Base-by-base conservation (phyloP, 1,140 invertebrate genomes). In the Doryteuthis pealeii region DNA sequence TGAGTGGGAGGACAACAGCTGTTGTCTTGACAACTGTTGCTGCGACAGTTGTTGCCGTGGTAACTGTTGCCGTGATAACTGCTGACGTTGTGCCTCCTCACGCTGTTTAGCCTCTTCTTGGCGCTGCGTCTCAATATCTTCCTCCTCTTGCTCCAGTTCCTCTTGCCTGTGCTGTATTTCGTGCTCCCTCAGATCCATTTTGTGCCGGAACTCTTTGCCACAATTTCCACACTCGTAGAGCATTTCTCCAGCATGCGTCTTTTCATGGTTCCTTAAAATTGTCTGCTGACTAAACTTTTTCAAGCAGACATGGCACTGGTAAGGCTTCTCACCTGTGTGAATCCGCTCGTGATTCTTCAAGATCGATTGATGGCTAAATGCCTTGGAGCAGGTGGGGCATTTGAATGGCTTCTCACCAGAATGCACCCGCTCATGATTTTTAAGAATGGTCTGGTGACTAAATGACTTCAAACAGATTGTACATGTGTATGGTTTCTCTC, bases 221-320 rank as follows among this genome's bases (percentile, higher is more conserved):
- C 96, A 98, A 87, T 97, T 96, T 89, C 97, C 95, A 89, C 96
- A 98, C 14, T 49, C 74, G 67, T 79, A 82, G 40, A 96, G 96
- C 89, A 97, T 97, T 89, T 97, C 96, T 70, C 96, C 97, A 79
- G 98, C 91, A 90, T 99, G 97, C 85, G 99, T 99, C 83, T 97
- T 91, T 77, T 95, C 97, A 89, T 99, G 97, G 88, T 65, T 65
- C n/a, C 74, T 67, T 8, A 80, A 30, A 54, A 43, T 74, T 40
- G 74, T 71, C 35, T 66, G 70, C n/a, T 73, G 69, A 14, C 62
- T 72, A 58, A 79, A 80, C 15, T 70, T 65, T 45, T 76, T 76
- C 30, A 54, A 67, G 68, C 80, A 81, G 30, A 73, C 62, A 49
- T 65, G 18, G 73, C 79, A 81, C 30, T 74, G 62, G 54, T 74